Evolutionary conservation across 2,113 vertebrate genomes (phyloP), one percentile per base, ranked within the genome.

Genomic region (Sula dactylatra): DNA sequence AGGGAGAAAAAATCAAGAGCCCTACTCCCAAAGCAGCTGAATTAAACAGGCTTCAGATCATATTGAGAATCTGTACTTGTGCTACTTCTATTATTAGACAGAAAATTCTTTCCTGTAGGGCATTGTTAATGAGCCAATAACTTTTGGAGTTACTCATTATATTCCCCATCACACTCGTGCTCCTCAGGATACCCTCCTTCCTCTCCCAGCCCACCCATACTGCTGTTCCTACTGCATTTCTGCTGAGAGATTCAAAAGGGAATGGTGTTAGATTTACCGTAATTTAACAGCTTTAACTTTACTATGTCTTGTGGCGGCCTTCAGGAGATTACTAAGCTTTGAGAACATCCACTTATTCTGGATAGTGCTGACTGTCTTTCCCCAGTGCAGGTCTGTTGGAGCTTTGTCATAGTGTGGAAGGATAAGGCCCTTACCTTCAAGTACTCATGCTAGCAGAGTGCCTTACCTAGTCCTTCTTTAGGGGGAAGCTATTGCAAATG

Each of bases 31-130:
- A 58, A 95, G 88, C 86, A 82, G 81, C n/a, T 64, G 96, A 93
- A 96, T 96, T 96, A 95, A 94, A 71, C 81, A 93, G 88, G 65
- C 92, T 97, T 93, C 80, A 72, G 88, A 95, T 97, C 69, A 64
- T 72, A 88, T 7, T 71, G 65, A 93, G 92, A 93, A 92, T 95
- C 88, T 71, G 52, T 70, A 59, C 88, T 92, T 78, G 77, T 72
- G 40, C 73, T 95, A 64, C 86, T 92, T 91, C 88, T 92, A 74
- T 95, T 93, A 86, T 89, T 95, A 94, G 95, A 56, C 56, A 74
- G 88, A 86, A 84, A 83, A 93, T 88, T 90, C 71, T 85, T 95
- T 94, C 77, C 94, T 95, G 83, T 67, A 94, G 90, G 94, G 77
- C 86, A 92, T 34, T 93, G 86, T 82, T 95, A 95, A 92, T 88